Evolutionary conservation across 2,113 vertebrate species (phyloP), one percentile per base, ranked within the genome.

Genomic region (Oncorhynchus kisutch): DNA sequence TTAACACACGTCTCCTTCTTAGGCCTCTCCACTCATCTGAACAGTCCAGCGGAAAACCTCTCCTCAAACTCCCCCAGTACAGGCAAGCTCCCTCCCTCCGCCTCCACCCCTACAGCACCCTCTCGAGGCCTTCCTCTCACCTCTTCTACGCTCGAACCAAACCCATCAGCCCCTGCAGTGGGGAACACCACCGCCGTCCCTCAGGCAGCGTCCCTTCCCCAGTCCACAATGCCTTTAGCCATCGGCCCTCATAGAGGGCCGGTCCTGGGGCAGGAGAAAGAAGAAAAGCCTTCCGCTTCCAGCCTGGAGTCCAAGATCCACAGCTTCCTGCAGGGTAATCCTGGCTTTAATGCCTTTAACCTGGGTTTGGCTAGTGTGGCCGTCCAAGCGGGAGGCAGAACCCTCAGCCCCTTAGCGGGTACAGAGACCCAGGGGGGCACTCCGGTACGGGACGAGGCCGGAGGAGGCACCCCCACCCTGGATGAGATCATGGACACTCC

Each of bases 241-340:
- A 54, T 54, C 16, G 51, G 51, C 51, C 60, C 20, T 90, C 39
- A 87, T 83, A 81, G 85, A 87, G 60, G 62, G 27, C 74, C 85
- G 73, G 85, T 86, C 34, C 2, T 72, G 1, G 81, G 85, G 13
- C 54, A n/a, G 5, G 49, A 25, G 25, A 60, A 74, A 8, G 54
- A 80, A 2, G 31, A 64, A 67, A 74, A 4, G 45, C 39, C 75
- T 2, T 89, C 93, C 24, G 89, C 83, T 31, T 91, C 94, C 0
- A 96, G 95, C 80, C 87, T 99, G 88, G 98, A 99, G 87, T 95
- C 97, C 85, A 99, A 98, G 90, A 97, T 99, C 62, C 96, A 97
- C 88, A 97, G 91, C 80, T 99, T 99, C 82, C 82, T 99, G 77
- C 96, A 97, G 87, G 96, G 94, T 8, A 97, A 98, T 79, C 93